Evolutionary conservation across 2,797 vertebrate genomes (phyloP), one percentile per base, ranked within the genome.

Genomic region (Rhinichthys osculus): DNA sequence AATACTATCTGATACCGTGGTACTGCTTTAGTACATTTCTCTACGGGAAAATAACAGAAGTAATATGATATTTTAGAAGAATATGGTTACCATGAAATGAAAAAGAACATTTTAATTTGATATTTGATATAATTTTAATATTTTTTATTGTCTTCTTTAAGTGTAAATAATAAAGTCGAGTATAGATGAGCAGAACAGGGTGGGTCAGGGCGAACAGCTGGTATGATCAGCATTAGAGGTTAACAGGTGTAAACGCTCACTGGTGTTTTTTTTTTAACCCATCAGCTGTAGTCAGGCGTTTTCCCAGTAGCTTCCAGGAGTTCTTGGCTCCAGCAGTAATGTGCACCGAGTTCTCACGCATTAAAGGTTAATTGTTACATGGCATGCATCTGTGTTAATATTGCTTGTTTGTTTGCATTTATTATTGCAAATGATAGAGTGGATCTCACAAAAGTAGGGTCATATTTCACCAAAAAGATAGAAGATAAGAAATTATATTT

Each of bases 161-260:
- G 27, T 16, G 17, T 0, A 64, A 7, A 30, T 30, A 3, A 23
- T 59, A 59, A 52, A 74, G 30, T 77, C 4, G 11, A 16, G 74
- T 35, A 19, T 35, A 19, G 11, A 19, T 7, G 54, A 38, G 27
- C 27, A 64, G 40, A n/a, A 2, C 19, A n/a, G 16, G 54, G 38
- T 44, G 30, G 23, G n/a, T 82, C 69, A 33, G 70, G 52, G 19
- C 3, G 54, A 85, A 16, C 84, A 85, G 84, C 84, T 85, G 84
- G 19, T 78, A n/a, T 14, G 33, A 33, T 70, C 62, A 54, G 30
- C 23, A n/a, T 21, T 27, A 62, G 69, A 38, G 52, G 8, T 62
- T 69, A 85, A 85, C 84, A 85, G 84, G 84, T 85, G 84, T n/a
- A 50, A 50, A 85, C 1, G 54, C 72, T 42, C 62, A 6, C 73